Conservation (phyloP, 2,888 invertebrate species). For the Plusia festucae region DNA sequence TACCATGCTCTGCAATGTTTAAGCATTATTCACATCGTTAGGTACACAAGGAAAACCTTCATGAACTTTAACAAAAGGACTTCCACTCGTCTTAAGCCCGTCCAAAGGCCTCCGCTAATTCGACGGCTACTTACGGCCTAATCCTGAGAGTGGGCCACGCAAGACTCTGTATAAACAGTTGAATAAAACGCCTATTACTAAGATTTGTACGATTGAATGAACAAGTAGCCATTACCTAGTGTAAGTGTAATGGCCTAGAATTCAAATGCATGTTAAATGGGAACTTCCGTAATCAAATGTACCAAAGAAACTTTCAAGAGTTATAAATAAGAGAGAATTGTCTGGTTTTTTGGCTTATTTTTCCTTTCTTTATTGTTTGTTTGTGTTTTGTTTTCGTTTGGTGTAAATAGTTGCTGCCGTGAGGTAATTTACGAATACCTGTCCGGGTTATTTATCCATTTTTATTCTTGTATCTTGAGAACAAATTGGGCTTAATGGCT, state of each 20-base stretch:
- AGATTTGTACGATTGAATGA: slow-evolving; percentile 47
- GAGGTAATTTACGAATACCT: neutral
- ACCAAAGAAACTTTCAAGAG: slow-evolving; percentile 21
- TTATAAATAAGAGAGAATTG: slow-evolving; percentile 3
- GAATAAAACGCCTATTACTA: slow-evolving; percentile 52
- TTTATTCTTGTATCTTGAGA: neutral
- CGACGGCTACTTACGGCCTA: slow-evolving; percentile 35
- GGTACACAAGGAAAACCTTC: slow-evolving; percentile 21
- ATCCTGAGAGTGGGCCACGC: slow-evolving; percentile 44
- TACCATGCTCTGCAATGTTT: neutral
- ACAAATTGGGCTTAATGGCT: slow-evolving; percentile 1
- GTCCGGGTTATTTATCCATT: neutral
- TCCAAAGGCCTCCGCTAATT: slow-evolving; percentile 37
- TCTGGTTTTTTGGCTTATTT: slow-evolving; percentile 2
- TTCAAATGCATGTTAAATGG: slow-evolving; percentile 26
- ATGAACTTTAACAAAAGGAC: slow-evolving; percentile 32
- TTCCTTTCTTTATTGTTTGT: neutral
- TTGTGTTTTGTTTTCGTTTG: neutral
- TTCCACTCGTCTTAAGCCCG: slow-evolving; percentile 35
- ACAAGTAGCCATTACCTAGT: slow-evolving; percentile 24
- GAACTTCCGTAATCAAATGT: slow-evolving; percentile 25
- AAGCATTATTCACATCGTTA: slow-evolving; percentile 15
- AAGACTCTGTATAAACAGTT: slow-evolving; percentile 47
- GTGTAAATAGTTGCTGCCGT: neutral
- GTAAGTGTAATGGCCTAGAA: slow-evolving; percentile 27